phyloP scores from a whole-genome alignment of 2,797 vertebrate species.

The Micropoecilia bifurca region DNA sequence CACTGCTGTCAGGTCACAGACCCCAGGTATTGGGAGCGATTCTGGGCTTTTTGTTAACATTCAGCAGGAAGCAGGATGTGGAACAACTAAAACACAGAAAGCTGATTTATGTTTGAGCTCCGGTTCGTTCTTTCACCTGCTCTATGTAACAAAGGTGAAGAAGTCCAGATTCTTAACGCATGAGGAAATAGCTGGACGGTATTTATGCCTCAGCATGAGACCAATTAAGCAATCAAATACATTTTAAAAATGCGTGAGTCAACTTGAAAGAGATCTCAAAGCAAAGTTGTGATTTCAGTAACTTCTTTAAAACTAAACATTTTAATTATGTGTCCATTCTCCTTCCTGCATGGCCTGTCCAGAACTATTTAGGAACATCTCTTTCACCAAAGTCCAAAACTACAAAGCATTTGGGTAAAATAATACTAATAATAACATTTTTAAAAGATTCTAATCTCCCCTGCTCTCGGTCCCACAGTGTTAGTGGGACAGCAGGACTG shows the following conservation, averaged over 20 bases:
- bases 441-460: constrained; percentile 1
- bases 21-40: constrained; percentile 26
- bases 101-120: constrained; percentile 50
- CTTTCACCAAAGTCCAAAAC: constrained; percentile 11
- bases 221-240: neutral
- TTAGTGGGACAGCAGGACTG: constrained; percentile 40
- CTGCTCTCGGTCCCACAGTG: constrained; percentile 19
- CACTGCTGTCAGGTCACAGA: constrained; percentile 25
- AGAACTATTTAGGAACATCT: constrained; percentile 34
- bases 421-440: constrained; percentile 4
- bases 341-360: constrained; percentile 13
- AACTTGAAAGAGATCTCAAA: neutral
- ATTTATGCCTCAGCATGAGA: neutral
- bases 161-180: neutral
- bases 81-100: constrained; percentile 44
- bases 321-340: constrained; percentile 22
- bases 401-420: constrained; percentile 9
- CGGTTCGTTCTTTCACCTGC: constrained; percentile 52
- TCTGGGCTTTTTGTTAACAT: constrained; percentile 36
- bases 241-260: neutral
- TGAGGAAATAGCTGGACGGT: neutral
- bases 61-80: constrained; percentile 65
- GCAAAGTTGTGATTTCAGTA: constrained; percentile 12
- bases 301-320: constrained; percentile 20
- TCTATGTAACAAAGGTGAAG: constrained; percentile 47